These are phyloP conservation scores for Chlamydotis undulata DNA, from an alignment of 2,113 vertebrate species.

Conservation along the genomic window DNA sequence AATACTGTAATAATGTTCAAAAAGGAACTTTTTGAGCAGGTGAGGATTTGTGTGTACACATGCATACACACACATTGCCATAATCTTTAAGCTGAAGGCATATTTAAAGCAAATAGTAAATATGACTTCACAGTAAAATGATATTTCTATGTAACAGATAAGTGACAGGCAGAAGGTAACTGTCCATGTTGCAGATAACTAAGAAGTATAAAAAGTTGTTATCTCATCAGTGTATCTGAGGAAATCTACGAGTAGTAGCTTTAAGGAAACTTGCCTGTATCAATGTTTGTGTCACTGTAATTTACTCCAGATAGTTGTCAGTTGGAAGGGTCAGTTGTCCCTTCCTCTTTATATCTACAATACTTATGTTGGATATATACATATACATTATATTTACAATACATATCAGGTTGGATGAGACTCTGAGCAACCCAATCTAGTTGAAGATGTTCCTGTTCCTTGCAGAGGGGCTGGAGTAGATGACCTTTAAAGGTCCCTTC, in stretches of 20 bases:
- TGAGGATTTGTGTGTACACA: background rate
- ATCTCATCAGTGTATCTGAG: background rate
- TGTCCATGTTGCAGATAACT: background rate
- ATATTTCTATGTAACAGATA: background rate
- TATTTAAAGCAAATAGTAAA: background rate
- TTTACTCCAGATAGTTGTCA: background rate
- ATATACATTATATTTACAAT: too few species aligned
- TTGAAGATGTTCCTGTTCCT: too few species aligned
- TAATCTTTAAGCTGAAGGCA: background rate
- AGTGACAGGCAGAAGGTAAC: background rate
- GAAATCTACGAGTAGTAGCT: background rate
- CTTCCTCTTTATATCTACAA: background rate
- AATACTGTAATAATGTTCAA: background rate
- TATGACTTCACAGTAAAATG: background rate
- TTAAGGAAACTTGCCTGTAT: background rate
- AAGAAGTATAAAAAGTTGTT: background rate
- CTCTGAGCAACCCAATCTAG: too few species aligned
- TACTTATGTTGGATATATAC: too few species aligned
- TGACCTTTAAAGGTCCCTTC: too few species aligned
- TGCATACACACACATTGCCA: rapidly evolving
- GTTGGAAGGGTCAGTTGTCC: too few species aligned
- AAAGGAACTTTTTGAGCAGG: background rate
- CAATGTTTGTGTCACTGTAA: background rate
- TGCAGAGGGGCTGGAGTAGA: too few species aligned
- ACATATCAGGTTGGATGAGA: too few species aligned